phyloP scores from a whole-genome alignment of 2,888 invertebrate genomes.

The Horisme vitalbata region DNA sequence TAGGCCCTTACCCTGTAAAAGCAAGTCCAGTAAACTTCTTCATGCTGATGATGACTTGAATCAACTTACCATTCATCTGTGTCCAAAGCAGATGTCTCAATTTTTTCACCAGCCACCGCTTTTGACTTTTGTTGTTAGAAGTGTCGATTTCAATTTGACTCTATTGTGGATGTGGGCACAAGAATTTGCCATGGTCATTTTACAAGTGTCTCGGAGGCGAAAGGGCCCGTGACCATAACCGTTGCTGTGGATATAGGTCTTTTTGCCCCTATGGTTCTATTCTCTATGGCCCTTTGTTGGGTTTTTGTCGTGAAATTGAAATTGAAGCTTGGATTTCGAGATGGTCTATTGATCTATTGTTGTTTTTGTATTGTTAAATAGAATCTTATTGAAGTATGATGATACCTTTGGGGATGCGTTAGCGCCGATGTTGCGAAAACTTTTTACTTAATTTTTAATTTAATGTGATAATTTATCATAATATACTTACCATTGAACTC shows the following conservation, averaged over 20 bases:
- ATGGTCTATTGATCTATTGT: slow-evolving; percentile 17
- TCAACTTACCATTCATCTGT: slow-evolving; percentile 2
- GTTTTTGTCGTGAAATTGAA: slow-evolving; percentile 25
- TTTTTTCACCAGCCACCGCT: slow-evolving; percentile 22
- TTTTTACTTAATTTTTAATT: too few relatives aligned
- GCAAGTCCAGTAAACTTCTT: too few relatives aligned
- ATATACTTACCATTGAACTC: too few relatives aligned
- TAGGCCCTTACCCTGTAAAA: too few relatives aligned
- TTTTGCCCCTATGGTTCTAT: not conserved
- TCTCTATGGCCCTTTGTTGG: slow-evolving; percentile 3
- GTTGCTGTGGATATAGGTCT: not conserved
- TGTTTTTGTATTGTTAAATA: slow-evolving; percentile 18
- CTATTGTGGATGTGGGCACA: slow-evolving; percentile 29
- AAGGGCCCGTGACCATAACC: not conserved
- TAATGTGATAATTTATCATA: too few relatives aligned
- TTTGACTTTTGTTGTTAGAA: slow-evolving; percentile 22
- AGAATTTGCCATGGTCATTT: slow-evolving; percentile 28
- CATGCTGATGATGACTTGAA: not conserved
- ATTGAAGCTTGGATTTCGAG: slow-evolving; percentile 17
- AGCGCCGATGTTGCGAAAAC: slow-evolving; percentile 13
- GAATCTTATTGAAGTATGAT: slow-evolving; percentile 17
- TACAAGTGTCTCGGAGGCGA: not conserved
- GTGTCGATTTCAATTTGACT: slow-evolving; percentile 33
- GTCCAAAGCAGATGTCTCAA: slow-evolving; percentile 22
- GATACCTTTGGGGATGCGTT: slow-evolving; percentile 14